Evolutionary conservation across 2,888 invertebrate genomes (phyloP).

Genomic region (Hecatera dysodea): DNA sequence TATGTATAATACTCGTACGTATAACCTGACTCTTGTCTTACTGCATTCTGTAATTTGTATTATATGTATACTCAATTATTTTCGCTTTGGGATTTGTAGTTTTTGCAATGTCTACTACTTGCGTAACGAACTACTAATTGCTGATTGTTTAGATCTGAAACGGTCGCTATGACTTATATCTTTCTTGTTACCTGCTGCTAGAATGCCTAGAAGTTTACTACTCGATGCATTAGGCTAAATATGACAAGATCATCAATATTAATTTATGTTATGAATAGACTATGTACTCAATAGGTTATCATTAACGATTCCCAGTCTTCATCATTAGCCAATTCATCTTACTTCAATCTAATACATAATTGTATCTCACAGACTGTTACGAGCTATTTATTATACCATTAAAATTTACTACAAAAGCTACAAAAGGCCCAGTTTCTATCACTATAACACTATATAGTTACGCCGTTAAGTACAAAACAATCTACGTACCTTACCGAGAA

Average conservation of each 20-base stretch:
- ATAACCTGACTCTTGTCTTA: constrained; percentile 44
- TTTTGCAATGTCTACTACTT: constrained; percentile 5
- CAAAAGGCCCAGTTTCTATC: not conserved
- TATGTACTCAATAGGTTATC: not conserved
- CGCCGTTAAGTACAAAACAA: constrained; percentile 8
- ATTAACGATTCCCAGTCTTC: not conserved
- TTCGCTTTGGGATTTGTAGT: constrained; percentile 28
- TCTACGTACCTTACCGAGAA: constrained; percentile 6
- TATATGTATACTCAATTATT: constrained; percentile 38
- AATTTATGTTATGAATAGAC: not conserved
- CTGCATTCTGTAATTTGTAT: constrained; percentile 15
- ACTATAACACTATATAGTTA: constrained; percentile 10
- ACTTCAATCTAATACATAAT: not conserved
- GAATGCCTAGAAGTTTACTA: not conserved
- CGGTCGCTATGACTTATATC: not conserved
- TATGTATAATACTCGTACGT: constrained; percentile 11
- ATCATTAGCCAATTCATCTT: not conserved
- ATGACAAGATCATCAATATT: not conserved
- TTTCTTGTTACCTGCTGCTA: not conserved
- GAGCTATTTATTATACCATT: not conserved
- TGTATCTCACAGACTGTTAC: not conserved
- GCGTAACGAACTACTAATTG: not conserved
- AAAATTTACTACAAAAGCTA: not conserved
- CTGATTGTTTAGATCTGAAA: not conserved
- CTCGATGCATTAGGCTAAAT: not conserved